Percentiles rank a stretch among this genome's conserved stretches.
Evolutionary conservation across 2,113 vertebrate species (phyloP).

Genomic region (Varanus komodoensis): DNA sequence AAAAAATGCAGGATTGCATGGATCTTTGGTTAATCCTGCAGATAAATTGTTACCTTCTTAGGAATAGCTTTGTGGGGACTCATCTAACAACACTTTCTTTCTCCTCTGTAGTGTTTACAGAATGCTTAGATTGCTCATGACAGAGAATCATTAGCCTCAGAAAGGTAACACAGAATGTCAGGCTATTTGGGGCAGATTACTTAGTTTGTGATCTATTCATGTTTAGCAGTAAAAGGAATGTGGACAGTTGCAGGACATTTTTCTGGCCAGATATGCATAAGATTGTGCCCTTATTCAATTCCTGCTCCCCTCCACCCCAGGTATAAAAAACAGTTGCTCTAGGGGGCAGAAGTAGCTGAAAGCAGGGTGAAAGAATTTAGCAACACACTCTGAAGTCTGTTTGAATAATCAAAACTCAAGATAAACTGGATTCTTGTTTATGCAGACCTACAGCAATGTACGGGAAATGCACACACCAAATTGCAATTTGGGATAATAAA

Average conservation of each 20-base stretch:
- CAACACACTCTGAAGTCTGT: background rate
- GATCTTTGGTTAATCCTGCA: background rate
- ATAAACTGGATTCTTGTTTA: background rate
- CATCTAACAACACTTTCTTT: background rate
- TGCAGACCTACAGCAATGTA: background rate
- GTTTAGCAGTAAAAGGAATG: too few species aligned
- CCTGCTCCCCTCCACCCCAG: too few species aligned
- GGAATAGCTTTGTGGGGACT: background rate
- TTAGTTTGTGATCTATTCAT: background rate
- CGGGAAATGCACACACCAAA: background rate
- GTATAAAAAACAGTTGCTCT: background rate
- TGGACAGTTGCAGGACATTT: too few species aligned
- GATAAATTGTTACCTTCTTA: background rate
- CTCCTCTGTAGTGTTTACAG: background rate
- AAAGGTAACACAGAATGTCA: background rate
- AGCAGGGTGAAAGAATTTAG: background rate
- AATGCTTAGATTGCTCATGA: background rate
- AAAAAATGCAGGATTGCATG: background rate
- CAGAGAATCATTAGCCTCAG: background rate
- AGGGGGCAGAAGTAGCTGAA: too few species aligned
- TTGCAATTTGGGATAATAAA: constrained; percentile 16
- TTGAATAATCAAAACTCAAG: background rate
- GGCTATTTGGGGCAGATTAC: background rate
- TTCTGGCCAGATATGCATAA: too few species aligned
- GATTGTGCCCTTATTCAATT: too few species aligned